A percentile compares a stretch with the other conserved stretches of the same genome.
These are phyloP conservation scores for Apeira syringaria DNA, from an alignment of 2,888 invertebrate species.

Conservation along the genomic window DNA sequence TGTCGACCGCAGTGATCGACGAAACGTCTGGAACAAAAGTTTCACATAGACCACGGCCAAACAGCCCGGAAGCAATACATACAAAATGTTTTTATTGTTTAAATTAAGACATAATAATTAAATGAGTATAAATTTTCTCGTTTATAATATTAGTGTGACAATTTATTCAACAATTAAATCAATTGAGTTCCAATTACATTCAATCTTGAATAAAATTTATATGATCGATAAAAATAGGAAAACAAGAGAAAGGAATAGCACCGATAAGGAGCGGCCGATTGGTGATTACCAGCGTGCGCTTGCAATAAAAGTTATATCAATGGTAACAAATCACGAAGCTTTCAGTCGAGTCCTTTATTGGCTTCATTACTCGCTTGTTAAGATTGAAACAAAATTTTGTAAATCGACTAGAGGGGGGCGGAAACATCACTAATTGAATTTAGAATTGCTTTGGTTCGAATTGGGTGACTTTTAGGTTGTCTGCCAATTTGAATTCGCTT, in stretches of 20 bases:
- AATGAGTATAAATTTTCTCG: too few relatives aligned
- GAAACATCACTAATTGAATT: conserved; percentile 50
- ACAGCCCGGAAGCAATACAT: too few relatives aligned
- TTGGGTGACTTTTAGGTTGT: conserved; percentile 29
- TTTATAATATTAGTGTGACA: too few relatives aligned
- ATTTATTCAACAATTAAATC: too few relatives aligned
- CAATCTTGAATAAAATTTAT: too few relatives aligned
- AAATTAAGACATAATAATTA: too few relatives aligned
- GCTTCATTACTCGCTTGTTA: conserved; percentile 42
- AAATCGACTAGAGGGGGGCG: conserved; percentile 34
- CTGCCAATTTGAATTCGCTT: conserved; percentile 7
- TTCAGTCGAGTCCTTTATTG: conserved; percentile 38
- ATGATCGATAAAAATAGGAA: not conserved
- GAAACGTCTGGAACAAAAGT: too few relatives aligned
- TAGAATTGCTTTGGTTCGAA: conserved; percentile 35
- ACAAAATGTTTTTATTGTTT: too few relatives aligned
- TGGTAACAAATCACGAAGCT: conserved; percentile 40
- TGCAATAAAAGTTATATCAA: conserved; percentile 25
- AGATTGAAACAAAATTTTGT: conserved; percentile 40
- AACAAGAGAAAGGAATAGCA: not conserved
- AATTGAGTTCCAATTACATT: too few relatives aligned
- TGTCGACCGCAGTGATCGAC: too few relatives aligned
- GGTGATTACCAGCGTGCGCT: conserved; percentile 5
- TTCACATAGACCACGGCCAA: too few relatives aligned
- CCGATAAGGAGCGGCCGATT: not conserved